Evolutionary conservation across 2,797 vertebrate genomes (phyloP).

Genomic region (Pipistrellus kuhlii): DNA sequence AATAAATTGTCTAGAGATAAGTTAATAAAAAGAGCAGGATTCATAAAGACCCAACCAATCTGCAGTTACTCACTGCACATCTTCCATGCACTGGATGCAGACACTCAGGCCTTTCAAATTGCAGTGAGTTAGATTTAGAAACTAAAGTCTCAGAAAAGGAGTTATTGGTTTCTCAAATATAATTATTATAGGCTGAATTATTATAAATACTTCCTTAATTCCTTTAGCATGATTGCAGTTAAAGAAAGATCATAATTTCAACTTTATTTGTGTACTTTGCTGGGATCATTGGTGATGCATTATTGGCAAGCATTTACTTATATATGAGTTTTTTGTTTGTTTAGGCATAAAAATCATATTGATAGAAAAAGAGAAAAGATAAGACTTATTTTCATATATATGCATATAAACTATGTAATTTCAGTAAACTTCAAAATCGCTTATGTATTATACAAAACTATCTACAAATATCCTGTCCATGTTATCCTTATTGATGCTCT

Average conservation of each 20-base stretch:
- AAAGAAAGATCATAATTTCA: background rate
- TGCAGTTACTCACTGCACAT: background rate
- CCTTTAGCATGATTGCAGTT: background rate
- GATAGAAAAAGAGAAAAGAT: background rate
- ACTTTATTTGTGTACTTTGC: background rate
- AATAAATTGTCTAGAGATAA: background rate
- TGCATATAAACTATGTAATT: background rate
- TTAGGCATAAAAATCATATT: background rate
- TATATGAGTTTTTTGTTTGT: background rate
- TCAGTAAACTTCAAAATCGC: background rate
- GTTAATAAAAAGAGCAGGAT: constrained; percentile 20
- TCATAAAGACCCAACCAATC: background rate
- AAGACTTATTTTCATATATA: background rate
- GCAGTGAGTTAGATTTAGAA: constrained; percentile 4
- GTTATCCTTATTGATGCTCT: background rate
- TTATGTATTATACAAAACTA: background rate
- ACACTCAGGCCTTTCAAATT: background rate
- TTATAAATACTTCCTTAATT: background rate
- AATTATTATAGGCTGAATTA: background rate
- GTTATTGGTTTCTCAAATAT: background rate
- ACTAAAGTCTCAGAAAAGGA: constrained; percentile 5
- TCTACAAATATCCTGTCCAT: constrained; percentile 5
- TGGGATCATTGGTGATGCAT: background rate
- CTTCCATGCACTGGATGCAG: background rate
- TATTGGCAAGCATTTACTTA: background rate